Conservation (phyloP, 2,888 invertebrate genomes). For the Hipparchia sbordonii region DNA sequence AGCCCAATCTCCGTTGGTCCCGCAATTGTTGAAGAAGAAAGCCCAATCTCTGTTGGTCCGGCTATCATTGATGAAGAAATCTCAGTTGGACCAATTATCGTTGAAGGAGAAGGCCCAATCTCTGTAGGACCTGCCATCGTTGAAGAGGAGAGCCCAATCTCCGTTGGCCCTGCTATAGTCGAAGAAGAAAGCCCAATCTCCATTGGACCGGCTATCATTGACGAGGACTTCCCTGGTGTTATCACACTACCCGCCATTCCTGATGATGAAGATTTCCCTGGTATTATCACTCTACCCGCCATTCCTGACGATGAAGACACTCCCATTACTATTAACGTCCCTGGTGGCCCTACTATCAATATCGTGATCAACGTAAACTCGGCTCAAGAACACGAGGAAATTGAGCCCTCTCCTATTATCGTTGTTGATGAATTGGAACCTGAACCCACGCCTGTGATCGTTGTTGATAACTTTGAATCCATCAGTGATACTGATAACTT, state of each 20-base stretch:
- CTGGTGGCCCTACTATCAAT: constrained; percentile 5
- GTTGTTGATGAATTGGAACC: constrained; percentile 6
- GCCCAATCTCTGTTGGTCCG: constrained; percentile 42
- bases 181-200: constrained; percentile 29
- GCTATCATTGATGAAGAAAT: constrained; percentile 42
- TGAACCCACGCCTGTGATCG: neutral
- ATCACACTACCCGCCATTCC: neutral
- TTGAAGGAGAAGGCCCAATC: constrained; percentile 31
- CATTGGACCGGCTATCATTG: constrained; percentile 41
- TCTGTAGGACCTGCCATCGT: constrained; percentile 37
- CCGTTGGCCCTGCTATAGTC: constrained; percentile 36
- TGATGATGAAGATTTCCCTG: constrained; percentile 13
- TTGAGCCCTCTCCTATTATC: constrained; percentile 8
- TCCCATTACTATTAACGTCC: constrained; percentile 7
- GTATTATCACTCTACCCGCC: constrained; percentile 6
- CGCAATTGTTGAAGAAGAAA: neutral
- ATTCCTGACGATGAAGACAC: constrained; percentile 2
- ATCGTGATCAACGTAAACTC: constrained; percentile 12
- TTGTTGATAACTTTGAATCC: neutral
- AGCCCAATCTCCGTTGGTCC: constrained; percentile 20
- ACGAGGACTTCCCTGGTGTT: constrained; percentile 23
- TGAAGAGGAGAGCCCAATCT: constrained; percentile 34
- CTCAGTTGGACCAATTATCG: constrained; percentile 46
- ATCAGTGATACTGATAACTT: neutral
- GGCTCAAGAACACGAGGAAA: constrained; percentile 9